Evolutionary conservation across 2,113 vertebrate genomes (phyloP), one percentile per base, ranked within the genome.

Genomic region (Engraulis encrasicolus): DNA sequence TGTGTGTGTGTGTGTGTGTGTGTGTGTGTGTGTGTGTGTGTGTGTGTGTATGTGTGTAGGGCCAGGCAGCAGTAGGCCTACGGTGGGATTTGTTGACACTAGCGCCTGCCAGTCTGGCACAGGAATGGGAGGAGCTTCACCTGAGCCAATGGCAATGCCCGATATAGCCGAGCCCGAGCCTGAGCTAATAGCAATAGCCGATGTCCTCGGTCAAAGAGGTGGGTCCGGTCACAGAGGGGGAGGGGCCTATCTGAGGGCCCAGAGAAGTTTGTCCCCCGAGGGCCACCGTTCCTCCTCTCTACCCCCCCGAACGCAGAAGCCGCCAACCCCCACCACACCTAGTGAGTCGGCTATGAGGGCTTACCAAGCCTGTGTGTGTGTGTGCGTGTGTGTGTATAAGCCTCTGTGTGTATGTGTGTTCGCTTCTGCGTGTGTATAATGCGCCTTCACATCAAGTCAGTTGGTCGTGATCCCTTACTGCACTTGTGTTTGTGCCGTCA

Each of bases 251-350:
- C 95, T 74, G 31, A 74, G 94, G 90, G 93, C 92, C 1, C 96
- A 95, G 92, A 93, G 96, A 78, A 95, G 95, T 87, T 90, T 93
- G 85, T 96, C 96, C 34, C 95, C 96, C 1, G 94, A 93, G 38
- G 93, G 95, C 6, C 95, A 97, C 89, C 93, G 98, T 50, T 99
- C 98, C 0, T 98, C 98, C 0, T 99, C 98, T 50, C 93, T 99
- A 71, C 98, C 98, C 78, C 97, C 98, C 83, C 91, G 96, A 3
- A 95, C 90, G 86, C 95, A 97, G 45, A 95, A 95, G 89, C 81
- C 91, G 79, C 91, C 34, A 2, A 87, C 90, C 58, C 5, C 90
- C 11, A 61, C 91, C 2, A 95, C 95, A 52, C 97, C 97, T 82
- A 96, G 98, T 99, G n/a, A n/a, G n/a, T n/a, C n/a, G n/a, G n/a